A percentile compares a stretch with the other conserved stretches of the same genome.
Evolutionary conservation across 2,113 vertebrate species (phyloP).

Genomic region (Pedetes capensis): DNA sequence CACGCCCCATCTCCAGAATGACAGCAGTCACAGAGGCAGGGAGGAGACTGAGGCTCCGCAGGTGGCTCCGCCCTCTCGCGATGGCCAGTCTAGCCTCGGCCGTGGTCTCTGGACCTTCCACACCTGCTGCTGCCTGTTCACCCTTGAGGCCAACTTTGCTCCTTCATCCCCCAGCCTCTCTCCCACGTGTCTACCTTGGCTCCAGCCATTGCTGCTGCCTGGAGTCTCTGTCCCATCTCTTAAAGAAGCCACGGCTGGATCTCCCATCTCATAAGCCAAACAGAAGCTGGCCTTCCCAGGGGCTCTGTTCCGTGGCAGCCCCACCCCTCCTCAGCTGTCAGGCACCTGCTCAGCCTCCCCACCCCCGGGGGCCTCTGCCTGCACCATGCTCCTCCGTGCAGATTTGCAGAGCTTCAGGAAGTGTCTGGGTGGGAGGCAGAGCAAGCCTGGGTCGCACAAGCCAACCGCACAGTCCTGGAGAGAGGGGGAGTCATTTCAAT

Average conservation of each 20-base stretch:
- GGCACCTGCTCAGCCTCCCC: background rate
- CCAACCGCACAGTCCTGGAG: background rate
- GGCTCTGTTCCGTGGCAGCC: background rate
- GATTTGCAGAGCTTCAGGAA: background rate
- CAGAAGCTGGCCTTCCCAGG: background rate
- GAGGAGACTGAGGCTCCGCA: background rate
- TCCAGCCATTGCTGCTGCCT: background rate
- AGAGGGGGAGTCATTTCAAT: background rate
- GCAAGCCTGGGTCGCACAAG: too few species aligned
- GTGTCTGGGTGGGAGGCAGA: background rate
- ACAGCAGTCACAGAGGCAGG: background rate
- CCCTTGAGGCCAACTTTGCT: background rate
- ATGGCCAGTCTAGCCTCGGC: rapidly evolving
- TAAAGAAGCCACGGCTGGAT: too few species aligned
- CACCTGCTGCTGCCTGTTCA: background rate
- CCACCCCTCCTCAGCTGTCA: background rate
- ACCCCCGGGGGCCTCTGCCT: background rate
- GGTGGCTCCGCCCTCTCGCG: background rate
- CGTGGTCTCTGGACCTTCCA: background rate
- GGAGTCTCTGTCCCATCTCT: too few species aligned
- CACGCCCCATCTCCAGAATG: background rate
- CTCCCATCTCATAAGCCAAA: background rate
- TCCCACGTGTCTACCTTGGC: background rate
- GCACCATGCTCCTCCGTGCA: rapidly evolving
- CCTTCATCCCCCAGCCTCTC: background rate